Percentiles rank a stretch among this genome's conserved stretches.
These are phyloP conservation scores for Gibbula magus DNA, from an alignment of 2,888 invertebrate species.

Conservation along the genomic window DNA sequence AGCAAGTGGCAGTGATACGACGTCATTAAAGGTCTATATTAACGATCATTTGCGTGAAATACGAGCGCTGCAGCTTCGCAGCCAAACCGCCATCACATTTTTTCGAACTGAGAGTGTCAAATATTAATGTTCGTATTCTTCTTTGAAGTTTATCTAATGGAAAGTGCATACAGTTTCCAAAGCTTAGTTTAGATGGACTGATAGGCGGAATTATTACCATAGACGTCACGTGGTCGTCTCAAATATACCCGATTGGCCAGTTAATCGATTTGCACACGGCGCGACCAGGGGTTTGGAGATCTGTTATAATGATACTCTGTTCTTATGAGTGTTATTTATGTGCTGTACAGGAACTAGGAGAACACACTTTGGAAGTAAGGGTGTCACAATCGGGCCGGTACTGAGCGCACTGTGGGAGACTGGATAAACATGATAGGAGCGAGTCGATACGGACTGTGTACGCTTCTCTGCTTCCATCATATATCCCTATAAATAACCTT, in stretches of 20 bases:
- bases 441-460: not conserved
- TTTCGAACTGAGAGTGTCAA: constrained; percentile 39
- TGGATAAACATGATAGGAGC: not conserved
- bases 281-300: not conserved
- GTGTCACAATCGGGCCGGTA: not conserved
- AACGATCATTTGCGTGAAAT: constrained; percentile 35
- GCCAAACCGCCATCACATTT: constrained; percentile 24
- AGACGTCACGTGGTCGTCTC: not conserved
- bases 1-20: constrained; percentile 28
- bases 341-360: not conserved
- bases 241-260: not conserved
- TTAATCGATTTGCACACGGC: not conserved
- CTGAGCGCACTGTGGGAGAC: not conserved
- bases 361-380: not conserved
- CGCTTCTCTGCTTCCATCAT: too few relatives aligned
- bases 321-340: constrained; percentile 19
- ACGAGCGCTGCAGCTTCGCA: constrained; percentile 26
- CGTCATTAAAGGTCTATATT: constrained; percentile 38
- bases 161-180: constrained; percentile 38
- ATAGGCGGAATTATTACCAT: constrained; percentile 8
- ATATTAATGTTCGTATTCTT: constrained; percentile 35
- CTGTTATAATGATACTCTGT: constrained; percentile 8
- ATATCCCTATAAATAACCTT: too few relatives aligned
- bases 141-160: constrained; percentile 49
- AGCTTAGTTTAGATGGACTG: constrained; percentile 4